Percentiles rank a stretch among this genome's conserved stretches.
These are phyloP conservation scores for Pollenia amentaria DNA, from an alignment of 2,888 invertebrate species.

Conservation along the genomic window DNA sequence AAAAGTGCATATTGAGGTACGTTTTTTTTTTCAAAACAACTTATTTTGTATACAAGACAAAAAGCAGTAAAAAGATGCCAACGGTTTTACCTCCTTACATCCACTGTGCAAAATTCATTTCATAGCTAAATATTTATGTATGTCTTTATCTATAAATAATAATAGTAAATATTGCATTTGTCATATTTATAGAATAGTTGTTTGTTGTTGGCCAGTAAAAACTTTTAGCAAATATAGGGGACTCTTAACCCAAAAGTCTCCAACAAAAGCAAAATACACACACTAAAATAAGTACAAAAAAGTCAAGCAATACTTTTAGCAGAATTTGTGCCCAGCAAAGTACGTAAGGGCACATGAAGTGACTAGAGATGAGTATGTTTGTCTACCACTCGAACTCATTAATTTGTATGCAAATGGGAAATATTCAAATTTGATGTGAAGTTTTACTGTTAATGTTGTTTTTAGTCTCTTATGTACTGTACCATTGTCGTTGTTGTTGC, in stretches of 20 bases:
- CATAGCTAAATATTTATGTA: not conserved
- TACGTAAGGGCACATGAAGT: not conserved
- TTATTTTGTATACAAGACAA: no score
- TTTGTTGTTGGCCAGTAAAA: not conserved
- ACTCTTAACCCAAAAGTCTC: not conserved
- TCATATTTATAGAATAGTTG: constrained; percentile 48
- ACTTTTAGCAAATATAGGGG: no score
- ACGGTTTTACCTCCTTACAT: not conserved
- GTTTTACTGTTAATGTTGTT: constrained; percentile 47
- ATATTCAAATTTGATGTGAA: constrained; percentile 70
- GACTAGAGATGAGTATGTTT: constrained; percentile 13
- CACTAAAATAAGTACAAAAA: not conserved
- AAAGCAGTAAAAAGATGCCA: no score
- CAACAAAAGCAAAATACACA: not conserved
- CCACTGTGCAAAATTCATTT: not conserved
- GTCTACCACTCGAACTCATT: constrained; percentile 57
- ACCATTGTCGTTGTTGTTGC: not conserved
- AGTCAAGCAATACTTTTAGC: constrained; percentile 15
- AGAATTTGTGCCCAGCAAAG: not conserved
- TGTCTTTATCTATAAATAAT: not conserved
- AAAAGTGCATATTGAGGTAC: no score
- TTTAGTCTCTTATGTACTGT: constrained; percentile 1
- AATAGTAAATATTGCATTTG: not conserved
- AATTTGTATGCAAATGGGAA: constrained; percentile 72
- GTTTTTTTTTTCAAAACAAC: no score